These are phyloP conservation scores for Clitarchus hookeri DNA, from an alignment of 2,888 invertebrate genomes.

Conservation along the genomic window DNA sequence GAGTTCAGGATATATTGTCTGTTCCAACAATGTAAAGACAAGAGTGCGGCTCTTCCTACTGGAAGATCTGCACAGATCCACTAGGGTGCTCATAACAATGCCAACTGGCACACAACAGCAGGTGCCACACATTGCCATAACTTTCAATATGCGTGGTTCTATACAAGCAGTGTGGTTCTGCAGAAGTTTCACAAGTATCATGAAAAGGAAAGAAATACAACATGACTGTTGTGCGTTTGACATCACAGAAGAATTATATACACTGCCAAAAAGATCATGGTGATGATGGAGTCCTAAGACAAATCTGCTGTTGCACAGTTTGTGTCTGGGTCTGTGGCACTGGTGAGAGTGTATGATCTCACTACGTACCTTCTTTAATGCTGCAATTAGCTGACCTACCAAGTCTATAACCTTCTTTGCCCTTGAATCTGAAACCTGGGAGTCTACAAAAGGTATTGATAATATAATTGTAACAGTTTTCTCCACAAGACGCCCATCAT, in stretches of 20 bases:
- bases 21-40: slow-evolving; percentile 62
- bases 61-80: slow-evolving; percentile 55
- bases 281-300: slow-evolving; percentile 61
- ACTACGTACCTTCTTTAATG: slow-evolving; percentile 62
- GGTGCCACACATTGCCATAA: slow-evolving; percentile 62
- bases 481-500: slow-evolving; percentile 62
- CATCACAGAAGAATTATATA: slow-evolving; percentile 52
- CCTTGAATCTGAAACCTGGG: slow-evolving; percentile 54
- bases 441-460: slow-evolving; percentile 56
- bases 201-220: slow-evolving; percentile 62
- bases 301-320: slow-evolving; percentile 55
- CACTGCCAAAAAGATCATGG: slow-evolving; percentile 61
- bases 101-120: slow-evolving; percentile 68
- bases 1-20: slow-evolving; percentile 63
- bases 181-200: slow-evolving; percentile 54
- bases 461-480: slow-evolving; percentile 62
- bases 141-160: slow-evolving; percentile 43
- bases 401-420: slow-evolving; percentile 62
- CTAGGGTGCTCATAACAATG: slow-evolving; percentile 57
- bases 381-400: slow-evolving; percentile 60
- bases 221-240: slow-evolving; percentile 55
- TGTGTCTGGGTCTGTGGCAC: slow-evolving; percentile 60
- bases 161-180: slow-evolving; percentile 20
- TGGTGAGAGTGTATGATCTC: slow-evolving; percentile 62
- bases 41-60: slow-evolving; percentile 54